Evolutionary conservation across 2,888 invertebrate genomes (phyloP).

Genomic region (Morpho achilles): DNA sequence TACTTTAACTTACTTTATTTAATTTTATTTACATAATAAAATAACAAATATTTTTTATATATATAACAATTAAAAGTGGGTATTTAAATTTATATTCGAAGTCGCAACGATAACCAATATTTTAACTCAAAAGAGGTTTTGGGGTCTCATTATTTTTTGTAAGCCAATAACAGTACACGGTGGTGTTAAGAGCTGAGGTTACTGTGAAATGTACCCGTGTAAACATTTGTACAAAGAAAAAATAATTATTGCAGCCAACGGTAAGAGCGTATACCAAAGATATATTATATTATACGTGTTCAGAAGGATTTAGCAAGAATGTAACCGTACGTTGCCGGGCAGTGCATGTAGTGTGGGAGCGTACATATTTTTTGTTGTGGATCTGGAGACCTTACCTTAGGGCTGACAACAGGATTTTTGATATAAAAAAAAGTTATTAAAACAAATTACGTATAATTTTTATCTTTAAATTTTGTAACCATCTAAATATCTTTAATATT

Average conservation of each 20-base stretch:
- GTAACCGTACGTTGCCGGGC: constrained; percentile 27
- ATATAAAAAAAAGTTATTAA: too few relatives aligned
- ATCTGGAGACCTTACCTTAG: constrained; percentile 15
- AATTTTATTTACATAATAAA: too few relatives aligned
- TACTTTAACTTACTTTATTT: too few relatives aligned
- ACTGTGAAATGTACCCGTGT: not conserved
- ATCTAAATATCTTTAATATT: too few relatives aligned
- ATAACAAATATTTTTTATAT: too few relatives aligned
- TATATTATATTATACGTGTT: constrained; percentile 23
- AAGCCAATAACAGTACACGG: not conserved
- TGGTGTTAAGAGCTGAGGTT: constrained; percentile 1
- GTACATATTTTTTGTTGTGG: constrained; percentile 30
- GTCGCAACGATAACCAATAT: not conserved
- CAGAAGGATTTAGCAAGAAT: constrained; percentile 30
- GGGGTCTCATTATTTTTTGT: not conserved
- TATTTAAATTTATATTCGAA: too few relatives aligned
- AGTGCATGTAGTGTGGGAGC: constrained; percentile 32
- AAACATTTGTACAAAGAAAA: constrained; percentile 14
- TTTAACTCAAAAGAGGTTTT: constrained; percentile 2
- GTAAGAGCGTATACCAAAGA: constrained; percentile 15
- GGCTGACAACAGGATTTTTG: constrained; percentile 1
- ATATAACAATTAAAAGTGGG: too few relatives aligned
- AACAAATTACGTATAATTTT: too few relatives aligned
- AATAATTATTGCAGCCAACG: constrained; percentile 13
- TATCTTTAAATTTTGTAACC: too few relatives aligned